Evolutionary conservation across 2,113 vertebrate species (phyloP), one percentile per base, ranked within the genome.

Genomic region (Brachypteracias leptosomus): DNA sequence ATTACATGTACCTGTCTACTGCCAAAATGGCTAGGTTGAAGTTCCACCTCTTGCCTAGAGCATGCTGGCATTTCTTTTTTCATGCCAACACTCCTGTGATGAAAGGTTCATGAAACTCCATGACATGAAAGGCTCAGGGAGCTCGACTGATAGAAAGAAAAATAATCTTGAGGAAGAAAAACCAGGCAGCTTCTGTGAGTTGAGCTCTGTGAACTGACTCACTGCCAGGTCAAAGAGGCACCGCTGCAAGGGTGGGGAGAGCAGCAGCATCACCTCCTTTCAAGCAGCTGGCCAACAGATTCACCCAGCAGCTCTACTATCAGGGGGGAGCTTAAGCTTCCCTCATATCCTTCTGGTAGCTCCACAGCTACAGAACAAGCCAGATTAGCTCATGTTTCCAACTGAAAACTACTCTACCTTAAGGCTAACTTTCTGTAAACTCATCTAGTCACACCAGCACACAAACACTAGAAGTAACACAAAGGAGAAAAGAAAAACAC

Each of bases 1-100:
- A 54, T 0, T 28, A 12, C 1, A 1, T 0, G 0, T 4, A 54
- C 10, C 55, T n/a, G 28, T 16, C 61, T 44, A 35, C 46, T 15
- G 29, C 16, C 10, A 3, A 81, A 82, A 65, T 1, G 6, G 36
- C 16, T 0, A 0, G 18, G 42, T 3, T 83, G 28, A 87, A 21
- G 19, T 9, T 67, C 26, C 20, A 79, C 4, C 44, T 57, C 81
- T 52, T 22, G 28, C 47, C 66, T 31, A 8, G 1, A 87, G 51
- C 46, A 28, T 6, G 26, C 29, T 0, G 54, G 28, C 15, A 16
- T 31, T 78, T 78, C 36, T 19, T 68, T 63, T 51, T 38, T 36
- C 22, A 81, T 7, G 10, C 36, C 51, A 91, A 58, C 25, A 6
- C 3, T 76, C 58, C 42, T 26, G 6, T 21, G 31, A 79, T 7